These are phyloP conservation scores for Prorops nasuta DNA, from an alignment of 1,140 invertebrate genomes.

Conservation along the genomic window DNA sequence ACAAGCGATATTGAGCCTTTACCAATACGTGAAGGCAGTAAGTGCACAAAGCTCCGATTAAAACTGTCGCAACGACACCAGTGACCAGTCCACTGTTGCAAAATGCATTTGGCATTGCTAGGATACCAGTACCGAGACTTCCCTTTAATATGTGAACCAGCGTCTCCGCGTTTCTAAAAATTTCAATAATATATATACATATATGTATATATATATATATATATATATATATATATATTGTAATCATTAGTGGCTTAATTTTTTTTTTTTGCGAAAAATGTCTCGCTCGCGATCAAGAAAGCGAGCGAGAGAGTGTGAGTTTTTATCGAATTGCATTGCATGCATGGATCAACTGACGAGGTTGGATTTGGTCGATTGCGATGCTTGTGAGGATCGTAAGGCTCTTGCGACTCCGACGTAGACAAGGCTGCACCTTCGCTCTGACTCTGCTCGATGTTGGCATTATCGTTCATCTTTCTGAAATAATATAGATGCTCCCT, in stretches of 20 bases:
- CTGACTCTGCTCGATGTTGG: conserved; percentile 11
- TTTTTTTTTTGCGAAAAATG: too few relatives aligned
- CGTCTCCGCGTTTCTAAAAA: conserved; percentile 73
- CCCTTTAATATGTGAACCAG: conserved; percentile 81
- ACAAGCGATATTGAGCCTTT: conserved; percentile 68
- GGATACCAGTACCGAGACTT: conserved; percentile 84
- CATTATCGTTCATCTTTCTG: conserved; percentile 21
- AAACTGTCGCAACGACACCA: conserved; percentile 65
- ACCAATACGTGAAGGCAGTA: conserved; percentile 80
- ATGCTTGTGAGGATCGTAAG: conserved; percentile 65
- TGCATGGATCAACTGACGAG: conserved; percentile 57
- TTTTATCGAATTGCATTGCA: background rate
- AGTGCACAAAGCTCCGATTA: conserved; percentile 74
- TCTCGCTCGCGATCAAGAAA: background rate
- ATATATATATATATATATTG: too few relatives aligned
- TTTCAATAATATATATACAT: too few relatives aligned
- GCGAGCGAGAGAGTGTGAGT: background rate
- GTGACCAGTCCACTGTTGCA: conserved; percentile 72
- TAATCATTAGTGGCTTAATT: background rate
- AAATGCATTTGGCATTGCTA: conserved; percentile 87
- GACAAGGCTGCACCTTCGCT: conserved; percentile 14
- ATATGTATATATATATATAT: too few relatives aligned
- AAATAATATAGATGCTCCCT: conserved; percentile 15
- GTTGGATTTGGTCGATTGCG: conserved; percentile 68
- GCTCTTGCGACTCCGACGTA: conserved; percentile 23